Percentiles rank a stretch among this genome's conserved stretches.
These are phyloP conservation scores for Drosophila greeni DNA, from an alignment of 2,888 invertebrate species.

Conservation along the genomic window DNA sequence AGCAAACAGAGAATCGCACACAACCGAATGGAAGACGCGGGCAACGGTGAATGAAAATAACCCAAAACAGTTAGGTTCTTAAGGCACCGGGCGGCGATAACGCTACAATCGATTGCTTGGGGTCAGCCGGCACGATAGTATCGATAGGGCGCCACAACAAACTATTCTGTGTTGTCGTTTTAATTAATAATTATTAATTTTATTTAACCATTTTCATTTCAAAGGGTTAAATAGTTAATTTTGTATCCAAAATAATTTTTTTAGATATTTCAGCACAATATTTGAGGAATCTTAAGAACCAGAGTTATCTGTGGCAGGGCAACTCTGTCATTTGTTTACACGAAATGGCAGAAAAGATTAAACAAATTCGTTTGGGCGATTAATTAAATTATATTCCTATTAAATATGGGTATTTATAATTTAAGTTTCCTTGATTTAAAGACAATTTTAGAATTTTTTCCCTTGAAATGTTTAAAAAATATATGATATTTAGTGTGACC, in stretches of 20 bases:
- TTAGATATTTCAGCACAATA: background rate
- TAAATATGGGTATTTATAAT: too few relatives aligned
- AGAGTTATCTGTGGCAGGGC: background rate
- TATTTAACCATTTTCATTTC: too few relatives aligned
- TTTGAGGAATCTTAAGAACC: background rate
- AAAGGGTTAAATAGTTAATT: too few relatives aligned
- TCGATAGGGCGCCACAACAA: background rate
- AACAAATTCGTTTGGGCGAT: too few relatives aligned
- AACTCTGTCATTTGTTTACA: background rate
- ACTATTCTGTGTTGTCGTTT: too few relatives aligned
- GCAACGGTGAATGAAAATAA: slow-evolving; percentile 54
- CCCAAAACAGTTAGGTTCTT: slow-evolving; percentile 6
- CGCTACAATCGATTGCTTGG: background rate
- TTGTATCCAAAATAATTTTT: background rate
- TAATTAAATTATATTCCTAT: background rate
- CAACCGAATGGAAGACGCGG: slow-evolving; percentile 55
- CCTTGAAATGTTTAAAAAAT: too few relatives aligned
- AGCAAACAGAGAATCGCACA: slow-evolving; percentile 25
- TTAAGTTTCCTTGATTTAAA: background rate
- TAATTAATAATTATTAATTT: too few relatives aligned
- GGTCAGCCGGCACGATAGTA: background rate
- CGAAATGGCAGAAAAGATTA: background rate
- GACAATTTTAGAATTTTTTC: background rate
- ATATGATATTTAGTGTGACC: background rate
- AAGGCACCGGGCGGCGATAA: slow-evolving; percentile 4